These are phyloP conservation scores for Teleiodes luculella DNA, from an alignment of 2,888 invertebrate species.

Conservation along the genomic window DNA sequence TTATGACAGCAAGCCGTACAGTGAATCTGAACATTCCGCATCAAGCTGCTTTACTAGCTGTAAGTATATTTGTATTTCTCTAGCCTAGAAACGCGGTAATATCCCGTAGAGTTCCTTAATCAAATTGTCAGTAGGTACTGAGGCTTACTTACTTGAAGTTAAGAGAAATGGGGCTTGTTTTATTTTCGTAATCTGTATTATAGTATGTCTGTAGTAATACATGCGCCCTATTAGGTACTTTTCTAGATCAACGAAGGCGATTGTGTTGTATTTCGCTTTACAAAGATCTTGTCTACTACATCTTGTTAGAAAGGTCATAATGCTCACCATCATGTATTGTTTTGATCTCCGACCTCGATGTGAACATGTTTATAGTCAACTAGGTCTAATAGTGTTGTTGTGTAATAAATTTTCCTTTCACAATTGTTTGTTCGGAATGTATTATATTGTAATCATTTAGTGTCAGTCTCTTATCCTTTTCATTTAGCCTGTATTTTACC, in stretches of 20 bases:
- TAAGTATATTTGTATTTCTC: constrained; percentile 45
- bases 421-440: neutral
- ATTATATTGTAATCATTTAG: no score
- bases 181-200: neutral
- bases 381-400: constrained; percentile 4
- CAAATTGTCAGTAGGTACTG: no score
- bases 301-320: constrained; percentile 6
- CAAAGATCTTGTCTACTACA: constrained; percentile 3
- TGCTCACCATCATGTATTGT: constrained; percentile 5
- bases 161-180: no score
- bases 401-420: constrained; percentile 4
- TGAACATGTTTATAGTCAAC: constrained; percentile 1
- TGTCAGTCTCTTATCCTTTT: neutral
- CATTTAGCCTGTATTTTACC: no score
- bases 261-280: neutral
- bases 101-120: no score
- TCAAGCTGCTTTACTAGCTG: constrained; percentile 75
- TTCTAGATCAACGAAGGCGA: neutral
- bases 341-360: constrained; percentile 1
- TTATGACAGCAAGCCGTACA: constrained; percentile 72
- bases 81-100: no score
- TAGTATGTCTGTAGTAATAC: neutral
- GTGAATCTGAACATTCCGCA: constrained; percentile 72
- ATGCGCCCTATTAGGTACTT: neutral
- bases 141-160: no score